phyloP scores from a whole-genome alignment of 2,113 vertebrate species.

The Heterocephalus glaber region DNA sequence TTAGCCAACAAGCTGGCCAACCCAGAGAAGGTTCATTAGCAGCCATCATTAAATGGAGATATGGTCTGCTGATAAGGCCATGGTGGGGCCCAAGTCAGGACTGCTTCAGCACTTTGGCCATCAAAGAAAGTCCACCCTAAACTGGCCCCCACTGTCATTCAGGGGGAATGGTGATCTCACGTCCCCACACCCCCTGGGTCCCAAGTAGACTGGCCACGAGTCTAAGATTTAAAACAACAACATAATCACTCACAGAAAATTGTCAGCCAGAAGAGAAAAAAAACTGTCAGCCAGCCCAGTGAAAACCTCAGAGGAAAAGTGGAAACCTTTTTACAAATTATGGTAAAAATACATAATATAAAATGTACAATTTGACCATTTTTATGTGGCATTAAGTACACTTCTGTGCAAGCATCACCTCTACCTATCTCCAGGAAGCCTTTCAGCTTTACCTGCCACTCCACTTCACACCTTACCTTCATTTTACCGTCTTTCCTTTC shows the following conservation, averaged over 20 bases:
- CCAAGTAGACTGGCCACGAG: background rate
- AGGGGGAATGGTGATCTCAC: background rate
- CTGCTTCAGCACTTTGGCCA: background rate
- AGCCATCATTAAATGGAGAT: background rate
- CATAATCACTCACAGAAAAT: background rate
- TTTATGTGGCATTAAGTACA: background rate
- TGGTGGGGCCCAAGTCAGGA: fast-evolving
- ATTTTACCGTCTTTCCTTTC: no score
- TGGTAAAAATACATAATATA: background rate
- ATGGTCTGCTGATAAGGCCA: background rate
- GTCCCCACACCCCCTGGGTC: no score
- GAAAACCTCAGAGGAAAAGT: background rate
- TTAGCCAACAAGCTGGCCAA: background rate
- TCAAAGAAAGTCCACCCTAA: background rate
- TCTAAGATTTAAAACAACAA: background rate
- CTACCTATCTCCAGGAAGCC: background rate
- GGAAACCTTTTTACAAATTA: background rate
- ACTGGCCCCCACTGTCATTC: background rate
- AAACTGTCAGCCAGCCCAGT: background rate
- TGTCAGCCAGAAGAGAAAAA: background rate
- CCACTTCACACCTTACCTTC: background rate
- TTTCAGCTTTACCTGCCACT: background rate
- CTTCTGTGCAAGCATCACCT: no score
- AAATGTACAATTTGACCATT: background rate
- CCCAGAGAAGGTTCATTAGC: background rate